A percentile compares a stretch with the other conserved stretches of the same genome.
These are phyloP conservation scores for Pegoplata infirma DNA, from an alignment of 2,888 invertebrate genomes.

Conservation along the genomic window DNA sequence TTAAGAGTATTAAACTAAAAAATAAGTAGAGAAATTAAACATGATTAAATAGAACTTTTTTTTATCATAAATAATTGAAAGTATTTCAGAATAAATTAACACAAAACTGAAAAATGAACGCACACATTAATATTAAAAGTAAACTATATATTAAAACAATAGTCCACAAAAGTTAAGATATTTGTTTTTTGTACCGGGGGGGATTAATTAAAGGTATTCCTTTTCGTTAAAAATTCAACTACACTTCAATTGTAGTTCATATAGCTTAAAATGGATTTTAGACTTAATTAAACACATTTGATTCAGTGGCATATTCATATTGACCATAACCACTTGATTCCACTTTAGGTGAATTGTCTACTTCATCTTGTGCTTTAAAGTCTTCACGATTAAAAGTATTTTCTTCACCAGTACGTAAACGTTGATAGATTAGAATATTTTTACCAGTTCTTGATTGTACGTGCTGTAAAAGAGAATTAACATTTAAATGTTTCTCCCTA, in stretches of 20 bases:
- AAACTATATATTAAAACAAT: constrained; percentile 22
- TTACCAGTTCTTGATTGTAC: constrained; percentile 71
- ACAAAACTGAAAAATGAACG: constrained; percentile 22
- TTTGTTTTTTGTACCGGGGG: constrained; percentile 42
- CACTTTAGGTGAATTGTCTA: not conserved
- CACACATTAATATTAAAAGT: constrained; percentile 22
- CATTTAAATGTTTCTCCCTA: constrained; percentile 67
- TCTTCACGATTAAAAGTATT: constrained; percentile 72
- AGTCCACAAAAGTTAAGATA: constrained; percentile 23
- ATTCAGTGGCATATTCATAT: constrained; percentile 46
- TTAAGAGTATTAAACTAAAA: constrained; percentile 21
- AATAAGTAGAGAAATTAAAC: not conserved
- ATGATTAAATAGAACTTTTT: not conserved
- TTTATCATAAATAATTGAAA: not conserved
- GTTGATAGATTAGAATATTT: constrained; percentile 73
- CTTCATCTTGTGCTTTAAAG: constrained; percentile 33
- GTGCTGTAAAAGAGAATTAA: constrained; percentile 70
- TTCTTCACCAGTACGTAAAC: constrained; percentile 71
- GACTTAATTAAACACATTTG: constrained; percentile 63
- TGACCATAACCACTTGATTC: constrained; percentile 46
- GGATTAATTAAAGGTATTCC: not conserved
- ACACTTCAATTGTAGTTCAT: not conserved
- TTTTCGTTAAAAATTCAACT: constrained; percentile 19
- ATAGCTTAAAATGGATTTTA: not conserved
- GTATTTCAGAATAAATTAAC: constrained; percentile 17